phyloP scores from a whole-genome alignment of 2,113 vertebrate species.

The Axis porcinus region DNA sequence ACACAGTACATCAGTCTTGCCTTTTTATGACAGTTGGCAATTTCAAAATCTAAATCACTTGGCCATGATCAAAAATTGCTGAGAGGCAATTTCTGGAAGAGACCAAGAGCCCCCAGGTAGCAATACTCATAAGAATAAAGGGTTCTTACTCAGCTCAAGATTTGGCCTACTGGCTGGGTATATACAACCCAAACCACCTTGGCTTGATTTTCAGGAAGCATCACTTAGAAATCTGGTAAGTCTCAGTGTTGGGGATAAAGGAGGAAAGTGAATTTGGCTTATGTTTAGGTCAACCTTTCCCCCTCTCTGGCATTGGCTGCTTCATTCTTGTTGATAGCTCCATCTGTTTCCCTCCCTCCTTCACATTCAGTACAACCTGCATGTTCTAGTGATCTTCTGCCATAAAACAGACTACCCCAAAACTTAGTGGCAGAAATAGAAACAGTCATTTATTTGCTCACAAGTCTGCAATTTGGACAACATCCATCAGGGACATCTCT shows the following conservation, averaged over 20 bases:
- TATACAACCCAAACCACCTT: background rate
- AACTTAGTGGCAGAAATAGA: background rate
- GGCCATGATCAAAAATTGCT: background rate
- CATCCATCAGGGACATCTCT: background rate
- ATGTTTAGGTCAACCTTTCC: background rate
- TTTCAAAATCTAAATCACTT: constrained; percentile 27
- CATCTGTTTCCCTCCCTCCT: background rate
- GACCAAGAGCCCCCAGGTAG: background rate
- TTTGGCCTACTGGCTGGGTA: background rate
- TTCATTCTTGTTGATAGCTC: background rate
- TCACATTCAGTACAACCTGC: background rate
- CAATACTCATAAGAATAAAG: background rate
- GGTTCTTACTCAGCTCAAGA: background rate
- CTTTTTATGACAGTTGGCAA: background rate
- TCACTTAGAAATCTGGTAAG: background rate
- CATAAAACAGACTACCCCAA: background rate
- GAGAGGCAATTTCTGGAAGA: background rate
- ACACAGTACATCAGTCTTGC: background rate
- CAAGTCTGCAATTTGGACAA: background rate
- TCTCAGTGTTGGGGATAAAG: background rate
- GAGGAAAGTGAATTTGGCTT: background rate
- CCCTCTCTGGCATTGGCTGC: background rate
- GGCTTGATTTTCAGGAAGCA: background rate
- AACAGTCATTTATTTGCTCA: background rate
- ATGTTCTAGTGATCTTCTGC: background rate